phyloP scores from a whole-genome alignment of 2,113 vertebrate genomes.

The Peromyscus californicus region DNA sequence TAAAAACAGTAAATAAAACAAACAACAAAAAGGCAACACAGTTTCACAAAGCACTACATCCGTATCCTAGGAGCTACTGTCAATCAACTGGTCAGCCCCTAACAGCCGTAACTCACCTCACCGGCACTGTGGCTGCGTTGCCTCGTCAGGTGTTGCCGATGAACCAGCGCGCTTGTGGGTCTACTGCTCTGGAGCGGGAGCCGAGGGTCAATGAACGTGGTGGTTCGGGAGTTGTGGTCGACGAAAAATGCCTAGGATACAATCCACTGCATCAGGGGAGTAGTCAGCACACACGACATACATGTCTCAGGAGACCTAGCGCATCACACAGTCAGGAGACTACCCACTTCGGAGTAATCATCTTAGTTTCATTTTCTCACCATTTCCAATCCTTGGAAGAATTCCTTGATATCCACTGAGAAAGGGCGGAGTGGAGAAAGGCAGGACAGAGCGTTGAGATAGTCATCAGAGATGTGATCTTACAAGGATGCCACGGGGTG shows the following conservation, averaged over 20 bases:
- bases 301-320: background rate
- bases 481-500: background rate
- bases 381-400: background rate
- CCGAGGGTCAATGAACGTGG: constrained; percentile 98
- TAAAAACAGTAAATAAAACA: background rate
- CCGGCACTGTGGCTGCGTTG: constrained; percentile 99
- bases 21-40: background rate
- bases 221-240: constrained; percentile 98
- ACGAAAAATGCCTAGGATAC: constrained; percentile 96
- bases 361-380: background rate
- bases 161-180: constrained; percentile 94
- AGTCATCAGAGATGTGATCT: background rate
- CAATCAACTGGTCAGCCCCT: background rate
- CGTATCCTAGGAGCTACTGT: accelerated
- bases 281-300: accelerated
- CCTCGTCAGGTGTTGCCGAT: constrained; percentile 96
- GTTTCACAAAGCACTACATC: background rate
- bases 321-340: background rate
- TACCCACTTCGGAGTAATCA: background rate
- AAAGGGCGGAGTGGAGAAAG: background rate
- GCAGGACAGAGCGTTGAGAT: background rate
- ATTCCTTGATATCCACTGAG: background rate
- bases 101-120: constrained; percentile 89
- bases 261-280: background rate
- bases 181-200: constrained; percentile 97